Evolutionary conservation across 2,113 vertebrate genomes (phyloP).

Genomic region (Oncorhynchus masou): DNA sequence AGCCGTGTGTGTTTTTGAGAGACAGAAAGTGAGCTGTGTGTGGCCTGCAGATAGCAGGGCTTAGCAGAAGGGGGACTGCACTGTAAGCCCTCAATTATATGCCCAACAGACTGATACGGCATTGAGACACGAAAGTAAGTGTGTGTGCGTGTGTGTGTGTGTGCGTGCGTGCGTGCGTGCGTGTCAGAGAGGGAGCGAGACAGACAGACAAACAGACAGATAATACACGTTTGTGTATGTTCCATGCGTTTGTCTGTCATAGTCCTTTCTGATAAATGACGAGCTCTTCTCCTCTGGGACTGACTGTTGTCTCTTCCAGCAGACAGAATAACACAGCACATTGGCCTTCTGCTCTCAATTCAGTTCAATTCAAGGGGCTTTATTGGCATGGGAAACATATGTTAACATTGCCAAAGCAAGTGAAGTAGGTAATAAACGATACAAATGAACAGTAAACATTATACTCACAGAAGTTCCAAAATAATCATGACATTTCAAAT

Average conservation of each 20-base stretch:
- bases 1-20: not conserved
- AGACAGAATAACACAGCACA: not conserved
- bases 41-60: slow-evolving; percentile 7
- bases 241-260: too few species aligned
- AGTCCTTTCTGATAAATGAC: too few species aligned
- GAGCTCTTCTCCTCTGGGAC: too few species aligned
- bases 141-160: not conserved
- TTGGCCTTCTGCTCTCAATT: not conserved
- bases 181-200: not conserved
- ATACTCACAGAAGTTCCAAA: too few species aligned
- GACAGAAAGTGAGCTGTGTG: not conserved
- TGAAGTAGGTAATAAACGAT: too few species aligned
- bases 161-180: not conserved
- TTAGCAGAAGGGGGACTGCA: not conserved
- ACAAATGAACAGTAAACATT: too few species aligned
- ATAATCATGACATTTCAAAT: too few species aligned
- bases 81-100: slow-evolving; percentile 32
- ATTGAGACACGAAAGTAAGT: not conserved
- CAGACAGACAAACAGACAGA: too few species aligned
- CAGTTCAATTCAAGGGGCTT: not conserved
- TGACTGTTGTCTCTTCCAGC: too few species aligned
- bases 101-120: slow-evolving; percentile 6
- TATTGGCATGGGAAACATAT: too few species aligned
- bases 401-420: too few species aligned
- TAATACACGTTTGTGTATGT: not conserved